Conservation (phyloP, 2,113 vertebrate genomes). For the Albula glossodonta region DNA sequence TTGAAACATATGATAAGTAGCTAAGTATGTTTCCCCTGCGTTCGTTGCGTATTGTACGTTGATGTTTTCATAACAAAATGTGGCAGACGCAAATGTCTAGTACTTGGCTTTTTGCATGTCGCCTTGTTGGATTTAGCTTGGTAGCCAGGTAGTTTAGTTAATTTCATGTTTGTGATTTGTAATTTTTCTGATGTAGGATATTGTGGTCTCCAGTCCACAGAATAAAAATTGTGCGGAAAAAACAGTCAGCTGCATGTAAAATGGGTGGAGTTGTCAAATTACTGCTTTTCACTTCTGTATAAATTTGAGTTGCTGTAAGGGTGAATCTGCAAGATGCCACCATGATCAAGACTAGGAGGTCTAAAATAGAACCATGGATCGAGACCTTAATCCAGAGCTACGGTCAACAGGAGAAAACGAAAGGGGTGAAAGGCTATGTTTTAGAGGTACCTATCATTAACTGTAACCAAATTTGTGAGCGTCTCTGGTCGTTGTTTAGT, state of each 20-base stretch:
- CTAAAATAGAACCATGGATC: conserved; percentile 1
- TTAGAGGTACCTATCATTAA: background rate
- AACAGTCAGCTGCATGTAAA: too few relatives aligned
- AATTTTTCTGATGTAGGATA: background rate
- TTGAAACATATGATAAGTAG: background rate
- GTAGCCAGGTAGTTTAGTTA: background rate
- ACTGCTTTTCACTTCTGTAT: background rate
- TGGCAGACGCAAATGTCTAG: background rate
- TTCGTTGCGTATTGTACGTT: background rate
- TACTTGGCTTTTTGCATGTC: too few relatives aligned
- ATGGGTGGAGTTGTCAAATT: background rate
- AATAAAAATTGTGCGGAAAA: too few relatives aligned
- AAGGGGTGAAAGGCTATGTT: background rate
- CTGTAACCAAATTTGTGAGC: background rate
- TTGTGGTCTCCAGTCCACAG: background rate
- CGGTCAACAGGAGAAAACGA: background rate
- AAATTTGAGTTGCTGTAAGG: background rate
- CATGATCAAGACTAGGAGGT: background rate
- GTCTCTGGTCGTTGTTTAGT: too few relatives aligned
- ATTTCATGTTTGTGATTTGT: background rate
- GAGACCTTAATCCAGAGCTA: conserved; percentile 16
- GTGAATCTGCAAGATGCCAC: background rate
- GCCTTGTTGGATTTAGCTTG: background rate
- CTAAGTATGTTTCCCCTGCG: background rate
- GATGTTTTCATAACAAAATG: background rate